A percentile compares a stretch with the other conserved stretches of the same genome.
Conservation (phyloP, 2,797 vertebrate species). For the Bryconaethiops microstoma region DNA sequence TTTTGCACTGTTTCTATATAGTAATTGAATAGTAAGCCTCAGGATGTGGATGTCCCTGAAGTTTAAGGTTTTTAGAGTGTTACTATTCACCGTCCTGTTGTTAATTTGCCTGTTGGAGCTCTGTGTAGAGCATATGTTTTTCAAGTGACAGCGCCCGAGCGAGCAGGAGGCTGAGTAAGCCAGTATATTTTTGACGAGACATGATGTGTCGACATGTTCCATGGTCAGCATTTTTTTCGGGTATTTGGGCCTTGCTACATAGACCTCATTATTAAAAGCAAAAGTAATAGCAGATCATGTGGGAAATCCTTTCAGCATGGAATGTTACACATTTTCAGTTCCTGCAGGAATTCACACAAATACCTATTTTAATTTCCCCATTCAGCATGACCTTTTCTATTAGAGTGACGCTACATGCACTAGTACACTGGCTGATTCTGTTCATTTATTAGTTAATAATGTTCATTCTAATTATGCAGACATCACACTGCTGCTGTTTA, state of each 20-base stretch:
- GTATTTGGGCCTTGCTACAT: not conserved
- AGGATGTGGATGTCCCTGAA: not conserved
- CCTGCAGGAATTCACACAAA: not conserved
- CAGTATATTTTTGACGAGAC: not conserved
- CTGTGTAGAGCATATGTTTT: not conserved
- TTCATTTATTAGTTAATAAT: too few species aligned
- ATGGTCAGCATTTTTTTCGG: slow-evolving; percentile 1
- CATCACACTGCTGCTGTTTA: not conserved
- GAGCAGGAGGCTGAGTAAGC: not conserved
- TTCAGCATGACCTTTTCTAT: not conserved
- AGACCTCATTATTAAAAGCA: not conserved
- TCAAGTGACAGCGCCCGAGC: not conserved
- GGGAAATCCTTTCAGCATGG: slow-evolving; percentile 18
- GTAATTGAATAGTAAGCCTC: not conserved
- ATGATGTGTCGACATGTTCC: not conserved
- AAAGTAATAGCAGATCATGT: not conserved
- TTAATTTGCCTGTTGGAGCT: not conserved
- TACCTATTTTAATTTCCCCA: not conserved
- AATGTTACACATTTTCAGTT: not conserved
- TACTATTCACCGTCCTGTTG: not conserved
- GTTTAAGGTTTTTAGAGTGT: not conserved
- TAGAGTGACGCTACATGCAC: not conserved
- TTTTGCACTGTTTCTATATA: not conserved
- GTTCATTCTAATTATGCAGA: too few species aligned
- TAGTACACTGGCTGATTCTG: not conserved